Percentiles rank a stretch among this genome's conserved stretches.
phyloP scores from a whole-genome alignment of 2,888 invertebrate species.

The Meteorus colon region DNA sequence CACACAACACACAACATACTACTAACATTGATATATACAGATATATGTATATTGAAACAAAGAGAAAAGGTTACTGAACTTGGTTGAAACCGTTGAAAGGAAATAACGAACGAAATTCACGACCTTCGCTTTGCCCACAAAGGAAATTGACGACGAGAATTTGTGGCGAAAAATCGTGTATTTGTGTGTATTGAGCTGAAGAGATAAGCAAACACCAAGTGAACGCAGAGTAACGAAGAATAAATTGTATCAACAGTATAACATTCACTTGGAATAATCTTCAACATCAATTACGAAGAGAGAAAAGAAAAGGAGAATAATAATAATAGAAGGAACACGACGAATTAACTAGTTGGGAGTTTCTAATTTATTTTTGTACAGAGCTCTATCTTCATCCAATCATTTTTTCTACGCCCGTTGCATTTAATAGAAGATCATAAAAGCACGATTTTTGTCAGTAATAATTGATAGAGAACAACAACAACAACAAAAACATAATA shows the following conservation, averaged over 20 bases:
- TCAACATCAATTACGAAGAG: not conserved
- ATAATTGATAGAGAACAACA: not conserved
- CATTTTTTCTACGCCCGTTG: conserved; percentile 20
- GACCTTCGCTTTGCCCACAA: conserved; percentile 28
- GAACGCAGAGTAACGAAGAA: not conserved
- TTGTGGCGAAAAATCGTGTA: conserved; percentile 7
- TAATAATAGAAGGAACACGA: conserved; percentile 13
- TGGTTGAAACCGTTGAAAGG: not conserved
- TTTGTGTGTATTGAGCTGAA: not conserved
- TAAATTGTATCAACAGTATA: not conserved
- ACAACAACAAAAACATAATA: not conserved
- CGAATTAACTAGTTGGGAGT: conserved; percentile 24
- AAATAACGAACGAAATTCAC: conserved; percentile 27
- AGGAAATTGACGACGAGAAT: conserved; percentile 12
- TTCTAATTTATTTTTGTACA: conserved; percentile 45
- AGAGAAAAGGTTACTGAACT: conserved; percentile 15
- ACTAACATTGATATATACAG: not conserved
- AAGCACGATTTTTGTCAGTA: conserved; percentile 5
- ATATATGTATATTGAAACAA: conserved; percentile 10
- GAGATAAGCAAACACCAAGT: no score
- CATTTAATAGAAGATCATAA: not conserved
- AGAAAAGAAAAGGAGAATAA: not conserved
- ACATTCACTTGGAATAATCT: not conserved
- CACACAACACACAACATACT: not conserved
- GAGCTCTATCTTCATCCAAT: conserved; percentile 8